A percentile compares a stretch with the other conserved stretches of the same genome.
These are phyloP conservation scores for Sus scrofa DNA, from an alignment of 2,113 vertebrate genomes.

Conservation along the genomic window DNA sequence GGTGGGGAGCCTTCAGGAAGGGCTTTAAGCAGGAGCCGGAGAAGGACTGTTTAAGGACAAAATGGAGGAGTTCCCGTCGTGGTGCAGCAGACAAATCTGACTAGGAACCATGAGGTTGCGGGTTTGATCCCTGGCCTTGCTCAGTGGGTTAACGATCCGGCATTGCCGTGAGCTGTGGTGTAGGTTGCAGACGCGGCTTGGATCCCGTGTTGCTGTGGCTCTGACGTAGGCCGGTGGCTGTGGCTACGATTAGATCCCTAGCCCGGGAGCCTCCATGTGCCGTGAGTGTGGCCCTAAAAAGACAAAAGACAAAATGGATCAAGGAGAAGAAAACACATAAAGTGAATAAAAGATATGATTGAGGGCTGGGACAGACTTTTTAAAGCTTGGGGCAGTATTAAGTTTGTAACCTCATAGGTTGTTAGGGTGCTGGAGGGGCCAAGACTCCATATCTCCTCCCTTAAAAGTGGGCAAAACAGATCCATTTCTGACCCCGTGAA, in stretches of 20 bases:
- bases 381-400: background rate
- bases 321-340: background rate
- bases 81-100: too few species aligned
- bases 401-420: background rate
- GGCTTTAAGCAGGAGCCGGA: background rate
- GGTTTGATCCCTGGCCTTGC: too few species aligned
- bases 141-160: too few species aligned
- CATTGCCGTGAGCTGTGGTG: too few species aligned
- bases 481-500: background rate
- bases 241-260: too few species aligned
- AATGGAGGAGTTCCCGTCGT: too few species aligned
- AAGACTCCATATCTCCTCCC: background rate
- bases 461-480: background rate
- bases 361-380: background rate
- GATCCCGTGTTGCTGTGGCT: too few species aligned
- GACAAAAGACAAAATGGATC: background rate
- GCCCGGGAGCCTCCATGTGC: too few species aligned
- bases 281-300: too few species aligned
- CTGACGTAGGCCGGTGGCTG: too few species aligned
- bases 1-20: background rate
- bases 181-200: too few species aligned
- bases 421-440: background rate
- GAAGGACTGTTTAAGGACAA: background rate
- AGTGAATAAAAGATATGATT: background rate
- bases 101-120: too few species aligned